phyloP scores from a whole-genome alignment of 2,888 invertebrate species.

The Drosophila picticornis region DNA sequence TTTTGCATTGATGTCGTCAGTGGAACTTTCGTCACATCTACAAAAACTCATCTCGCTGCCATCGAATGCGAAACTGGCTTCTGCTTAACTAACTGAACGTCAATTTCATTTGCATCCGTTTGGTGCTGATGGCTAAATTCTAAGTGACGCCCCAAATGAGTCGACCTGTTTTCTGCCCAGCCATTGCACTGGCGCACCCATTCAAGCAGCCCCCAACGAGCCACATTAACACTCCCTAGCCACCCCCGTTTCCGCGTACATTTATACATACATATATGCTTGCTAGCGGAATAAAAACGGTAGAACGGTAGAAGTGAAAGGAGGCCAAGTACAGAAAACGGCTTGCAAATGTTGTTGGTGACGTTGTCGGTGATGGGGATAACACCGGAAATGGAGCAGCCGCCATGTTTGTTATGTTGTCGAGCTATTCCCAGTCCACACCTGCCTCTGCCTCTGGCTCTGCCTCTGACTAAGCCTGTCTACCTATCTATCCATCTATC shows the following conservation, averaged over 20 bases:
- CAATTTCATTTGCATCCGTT: slow-evolving; percentile 45
- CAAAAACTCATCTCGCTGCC: not conserved
- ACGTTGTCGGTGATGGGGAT: slow-evolving; percentile 13
- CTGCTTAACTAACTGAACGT: slow-evolving; percentile 50
- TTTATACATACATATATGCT: not conserved
- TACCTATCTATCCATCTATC: slow-evolving; percentile 1
- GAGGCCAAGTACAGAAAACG: slow-evolving; percentile 60
- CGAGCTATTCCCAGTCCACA: slow-evolving; percentile 49
- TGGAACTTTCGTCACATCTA: slow-evolving; percentile 3
- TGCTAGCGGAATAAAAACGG: slow-evolving; percentile 10
- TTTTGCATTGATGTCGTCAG: not conserved
- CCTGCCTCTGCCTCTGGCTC: slow-evolving; percentile 4
- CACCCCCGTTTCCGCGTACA: not conserved
- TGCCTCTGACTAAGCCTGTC: too few relatives aligned
- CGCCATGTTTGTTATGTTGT: slow-evolving; percentile 69
- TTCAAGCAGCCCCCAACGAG: slow-evolving; percentile 16
- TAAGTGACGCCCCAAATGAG: slow-evolving; percentile 33
- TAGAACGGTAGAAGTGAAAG: slow-evolving; percentile 25
- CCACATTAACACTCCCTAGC: slow-evolving; percentile 17
- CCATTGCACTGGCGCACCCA: slow-evolving; percentile 61
- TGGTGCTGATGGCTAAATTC: slow-evolving; percentile 38
- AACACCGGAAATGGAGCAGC: slow-evolving; percentile 72
- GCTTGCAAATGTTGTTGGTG: slow-evolving; percentile 43
- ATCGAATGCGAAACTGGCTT: slow-evolving; percentile 23
- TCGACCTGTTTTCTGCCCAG: slow-evolving; percentile 62